Evolutionary conservation across 2,113 vertebrate genomes (phyloP).

Genomic region (Stegastes partitus): DNA sequence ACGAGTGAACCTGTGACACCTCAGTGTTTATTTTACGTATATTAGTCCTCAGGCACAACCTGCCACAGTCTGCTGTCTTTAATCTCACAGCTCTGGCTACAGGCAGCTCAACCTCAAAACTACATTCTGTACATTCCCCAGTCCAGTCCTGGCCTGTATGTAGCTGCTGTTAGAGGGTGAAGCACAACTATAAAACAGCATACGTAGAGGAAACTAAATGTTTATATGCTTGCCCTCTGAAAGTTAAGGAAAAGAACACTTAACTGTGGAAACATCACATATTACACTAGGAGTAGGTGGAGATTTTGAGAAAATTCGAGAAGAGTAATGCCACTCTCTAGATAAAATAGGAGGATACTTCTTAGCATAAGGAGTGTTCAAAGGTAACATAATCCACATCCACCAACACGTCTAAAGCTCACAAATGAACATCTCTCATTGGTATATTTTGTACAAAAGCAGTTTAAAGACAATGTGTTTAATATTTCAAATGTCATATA

Average conservation of each 20-base stretch:
- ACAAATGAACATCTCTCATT: background rate
- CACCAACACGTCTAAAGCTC: background rate
- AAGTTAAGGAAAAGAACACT: background rate
- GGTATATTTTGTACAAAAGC: constrained; percentile 4
- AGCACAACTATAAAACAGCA: background rate
- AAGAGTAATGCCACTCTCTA: background rate
- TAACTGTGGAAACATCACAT: background rate
- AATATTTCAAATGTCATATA: background rate
- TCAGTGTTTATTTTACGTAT: constrained; percentile 45
- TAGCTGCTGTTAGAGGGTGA: constrained; percentile 7
- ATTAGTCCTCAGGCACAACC: constrained; percentile 41
- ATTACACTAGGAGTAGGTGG: constrained; percentile 14
- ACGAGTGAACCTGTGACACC: constrained; percentile 41
- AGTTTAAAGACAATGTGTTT: background rate
- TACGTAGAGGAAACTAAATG: background rate
- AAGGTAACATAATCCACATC: constrained; percentile 2
- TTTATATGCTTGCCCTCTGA: background rate
- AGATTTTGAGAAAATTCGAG: constrained; percentile 9
- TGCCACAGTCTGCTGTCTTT: constrained; percentile 26
- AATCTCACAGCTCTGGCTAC: constrained; percentile 20
- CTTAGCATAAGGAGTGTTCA: constrained; percentile 1
- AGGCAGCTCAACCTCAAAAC: constrained; percentile 30
- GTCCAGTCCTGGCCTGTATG: constrained; percentile 65
- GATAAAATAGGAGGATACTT: constrained; percentile 4
- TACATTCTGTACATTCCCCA: constrained; percentile 66